Evolutionary conservation across 2,888 invertebrate species (phyloP).

Genomic region (Axea sp.): DNA sequence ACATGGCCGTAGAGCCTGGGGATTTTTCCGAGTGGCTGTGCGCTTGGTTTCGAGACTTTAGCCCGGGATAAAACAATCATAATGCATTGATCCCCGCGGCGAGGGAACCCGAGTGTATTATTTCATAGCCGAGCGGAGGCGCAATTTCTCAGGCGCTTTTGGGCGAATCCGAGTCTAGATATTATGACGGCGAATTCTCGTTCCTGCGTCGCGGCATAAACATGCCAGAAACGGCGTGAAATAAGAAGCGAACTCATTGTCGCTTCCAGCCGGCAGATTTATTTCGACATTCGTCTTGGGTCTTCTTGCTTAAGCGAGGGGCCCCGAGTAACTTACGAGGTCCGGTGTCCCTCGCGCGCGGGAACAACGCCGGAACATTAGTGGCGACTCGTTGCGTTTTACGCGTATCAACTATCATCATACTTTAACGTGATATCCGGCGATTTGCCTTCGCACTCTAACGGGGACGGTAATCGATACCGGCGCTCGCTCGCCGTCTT

Average conservation of each 20-base stretch:
- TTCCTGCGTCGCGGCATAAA: constrained; percentile 48
- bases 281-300: constrained; percentile 70
- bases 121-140: too few species aligned
- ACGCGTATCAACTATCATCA: constrained; percentile 76
- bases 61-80: too few species aligned
- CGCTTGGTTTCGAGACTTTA: too few species aligned
- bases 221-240: constrained; percentile 56
- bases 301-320: constrained; percentile 65
- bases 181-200: constrained; percentile 58
- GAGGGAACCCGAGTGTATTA: too few species aligned
- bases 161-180: constrained; percentile 57
- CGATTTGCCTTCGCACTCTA: constrained; percentile 71
- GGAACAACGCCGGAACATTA: constrained; percentile 68
- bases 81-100: too few species aligned
- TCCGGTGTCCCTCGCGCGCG: constrained; percentile 32
- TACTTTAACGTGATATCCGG: constrained; percentile 77
- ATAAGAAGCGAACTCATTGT: constrained; percentile 60
- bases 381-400: constrained; percentile 72
- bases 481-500: constrained; percentile 66
- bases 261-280: constrained; percentile 66
- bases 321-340: constrained; percentile 60
- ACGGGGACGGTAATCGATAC: constrained; percentile 72
- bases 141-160: constrained; percentile 39
- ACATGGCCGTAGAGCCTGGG: too few species aligned
- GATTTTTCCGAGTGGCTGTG: too few species aligned